Evolutionary conservation across 2,797 vertebrate species (phyloP).

Genomic region (Bradypus variegatus): DNA sequence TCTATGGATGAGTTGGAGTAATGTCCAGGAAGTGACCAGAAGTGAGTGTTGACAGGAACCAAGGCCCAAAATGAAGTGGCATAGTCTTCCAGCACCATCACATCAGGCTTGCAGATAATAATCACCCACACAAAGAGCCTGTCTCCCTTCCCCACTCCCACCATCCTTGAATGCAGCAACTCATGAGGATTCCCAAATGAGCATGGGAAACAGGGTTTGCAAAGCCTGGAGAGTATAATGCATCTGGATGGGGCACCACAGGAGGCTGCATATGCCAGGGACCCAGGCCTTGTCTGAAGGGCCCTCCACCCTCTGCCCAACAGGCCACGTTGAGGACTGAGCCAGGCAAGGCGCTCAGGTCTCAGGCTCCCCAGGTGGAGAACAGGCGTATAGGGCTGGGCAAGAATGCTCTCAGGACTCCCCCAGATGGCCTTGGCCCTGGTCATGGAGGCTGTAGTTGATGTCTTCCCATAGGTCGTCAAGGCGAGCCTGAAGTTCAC

Average conservation of each 20-base stretch:
- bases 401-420: slow-evolving; percentile 33
- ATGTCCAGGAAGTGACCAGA: slow-evolving; percentile 15
- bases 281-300: background rate
- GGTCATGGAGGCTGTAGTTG: slow-evolving; percentile 53
- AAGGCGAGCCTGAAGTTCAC: slow-evolving; percentile 71
- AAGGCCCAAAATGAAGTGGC: background rate
- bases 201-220: slow-evolving; percentile 36
- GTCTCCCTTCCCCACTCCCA: slow-evolving; percentile 9
- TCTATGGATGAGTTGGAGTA: background rate
- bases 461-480: slow-evolving; percentile 66
- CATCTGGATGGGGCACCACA: background rate
- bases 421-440: background rate
- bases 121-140: background rate
- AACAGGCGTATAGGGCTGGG: background rate
- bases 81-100: background rate
- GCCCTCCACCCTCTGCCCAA: slow-evolving; percentile 22
- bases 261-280: background rate
- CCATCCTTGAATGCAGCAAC: background rate
- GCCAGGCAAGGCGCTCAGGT: background rate
- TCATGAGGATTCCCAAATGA: slow-evolving; percentile 43
- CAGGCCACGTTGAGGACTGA: background rate
- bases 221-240: slow-evolving; percentile 55
- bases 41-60: background rate
- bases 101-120: background rate
- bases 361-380: background rate